Base-by-base conservation (phyloP, 2,888 invertebrate species). In the Gastrophysa polygoni region DNA sequence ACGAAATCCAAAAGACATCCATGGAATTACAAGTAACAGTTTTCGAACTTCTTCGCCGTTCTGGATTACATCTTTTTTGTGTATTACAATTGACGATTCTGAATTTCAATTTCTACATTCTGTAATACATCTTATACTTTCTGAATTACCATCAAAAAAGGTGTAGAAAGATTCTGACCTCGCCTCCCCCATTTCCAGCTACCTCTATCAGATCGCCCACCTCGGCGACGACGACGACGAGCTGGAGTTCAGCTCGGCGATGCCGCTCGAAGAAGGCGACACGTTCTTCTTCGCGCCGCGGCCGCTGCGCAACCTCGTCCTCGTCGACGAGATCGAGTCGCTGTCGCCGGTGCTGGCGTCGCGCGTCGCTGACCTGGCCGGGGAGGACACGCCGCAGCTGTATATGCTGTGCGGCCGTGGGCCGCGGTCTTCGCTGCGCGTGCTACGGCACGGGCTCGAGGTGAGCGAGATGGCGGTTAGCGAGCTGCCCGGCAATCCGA, bases 381-480 rank as follows among this genome's bases (percentile, higher is more conserved):
- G 96, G 77, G 99, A 99, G 85, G 99, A 99, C 81, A 98, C 98
- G 0, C 98, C 99, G 0, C 99, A 99, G 83, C 86, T 99, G 65
- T 98, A 98, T 82, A 90, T 97, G 77, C 87, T 96, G 1, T 98
- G 98, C 83, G 99, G 99, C 0, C 85, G 98, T 65, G 98, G 99
- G 0, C 93, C 99, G 0, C 86, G 98, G 47, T 98, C 98, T 0
- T 92, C 97, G 0, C 81, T 99, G 47, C 86, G 96, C 75, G 96
- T 98, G 0, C 83, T 99, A 8, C 87, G 99, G 20, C 99, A 99
- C 82, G 99, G 99, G 73, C 85, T 99, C 54, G 99, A 98, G 85
- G 98, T 99, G 1, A 95, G 97, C 0, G 99, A 99, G 83, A 99
- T 99, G 99, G 99, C 99, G 62, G 98, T 99, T 1, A 98, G 98